These are phyloP conservation scores for Drosophila infuscata DNA, from an alignment of 2,888 invertebrate genomes.

Conservation along the genomic window DNA sequence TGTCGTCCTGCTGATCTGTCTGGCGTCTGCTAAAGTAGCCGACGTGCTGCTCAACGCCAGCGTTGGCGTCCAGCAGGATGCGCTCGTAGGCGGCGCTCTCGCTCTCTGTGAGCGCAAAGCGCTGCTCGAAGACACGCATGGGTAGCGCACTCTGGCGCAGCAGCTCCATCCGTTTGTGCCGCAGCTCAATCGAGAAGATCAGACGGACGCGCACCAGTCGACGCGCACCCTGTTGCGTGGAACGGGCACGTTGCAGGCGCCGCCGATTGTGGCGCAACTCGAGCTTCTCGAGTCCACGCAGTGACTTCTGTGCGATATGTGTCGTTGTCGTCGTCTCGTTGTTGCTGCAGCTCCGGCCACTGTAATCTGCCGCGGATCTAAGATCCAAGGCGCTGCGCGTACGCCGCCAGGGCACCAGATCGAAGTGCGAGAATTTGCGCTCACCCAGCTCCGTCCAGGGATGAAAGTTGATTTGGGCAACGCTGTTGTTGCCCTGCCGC, in stretches of 20 bases:
- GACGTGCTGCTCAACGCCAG: conserved; percentile 80
- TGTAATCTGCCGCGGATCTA: conserved; percentile 73
- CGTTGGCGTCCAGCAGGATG: conserved; percentile 73
- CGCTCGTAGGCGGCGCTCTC: conserved; percentile 81
- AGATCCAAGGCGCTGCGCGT: conserved; percentile 78
- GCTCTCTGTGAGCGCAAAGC: conserved; percentile 69
- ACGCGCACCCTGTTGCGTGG: conserved; percentile 66
- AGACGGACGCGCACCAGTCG: conserved; percentile 89
- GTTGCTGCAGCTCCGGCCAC: conserved; percentile 43
- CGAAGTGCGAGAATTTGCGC: conserved; percentile 83
- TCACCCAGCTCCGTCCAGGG: conserved; percentile 76
- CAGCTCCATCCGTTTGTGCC: conserved; percentile 84
- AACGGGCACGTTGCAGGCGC: conserved; percentile 82
- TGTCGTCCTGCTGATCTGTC: conserved; percentile 23
- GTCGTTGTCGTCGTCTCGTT: conserved; percentile 11
- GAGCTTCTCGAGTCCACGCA: conserved; percentile 79
- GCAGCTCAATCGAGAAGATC: conserved; percentile 89
- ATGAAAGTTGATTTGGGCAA: conserved; percentile 82
- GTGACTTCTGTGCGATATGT: conserved; percentile 57
- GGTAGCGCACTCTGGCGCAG: conserved; percentile 77
- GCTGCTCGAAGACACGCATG: conserved; percentile 81
- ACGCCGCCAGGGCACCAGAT: conserved; percentile 84
- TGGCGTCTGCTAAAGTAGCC: conserved; percentile 80
- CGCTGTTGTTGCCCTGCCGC: conserved; percentile 72
- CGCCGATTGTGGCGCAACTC: conserved; percentile 83